Evolutionary conservation across 2,888 invertebrate species (phyloP).

Genomic region (Morpho achilles): DNA sequence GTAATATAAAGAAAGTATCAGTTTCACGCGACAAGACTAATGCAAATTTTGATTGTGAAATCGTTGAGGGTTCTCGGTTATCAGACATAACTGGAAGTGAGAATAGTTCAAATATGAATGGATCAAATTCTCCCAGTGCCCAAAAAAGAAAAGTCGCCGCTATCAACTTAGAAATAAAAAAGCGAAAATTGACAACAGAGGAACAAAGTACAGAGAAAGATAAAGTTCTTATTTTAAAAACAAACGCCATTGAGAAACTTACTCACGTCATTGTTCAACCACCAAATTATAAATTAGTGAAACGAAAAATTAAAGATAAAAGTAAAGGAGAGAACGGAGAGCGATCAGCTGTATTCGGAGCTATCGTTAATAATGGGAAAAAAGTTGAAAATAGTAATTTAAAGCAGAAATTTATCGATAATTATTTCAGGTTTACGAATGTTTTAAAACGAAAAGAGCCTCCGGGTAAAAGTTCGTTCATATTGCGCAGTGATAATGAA

Average conservation of each 20-base stretch:
- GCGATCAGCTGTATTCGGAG: conserved; percentile 32
- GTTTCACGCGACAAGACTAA: conserved; percentile 39
- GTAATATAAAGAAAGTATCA: conserved; percentile 45
- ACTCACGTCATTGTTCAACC: conserved; percentile 70
- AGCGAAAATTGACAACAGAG: conserved; percentile 45
- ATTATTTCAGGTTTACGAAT: conserved; percentile 45
- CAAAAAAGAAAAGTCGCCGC: conserved; percentile 48
- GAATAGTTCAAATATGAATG: conserved; percentile 38
- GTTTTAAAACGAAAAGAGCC: conserved; percentile 31
- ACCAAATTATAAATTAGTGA: conserved; percentile 71
- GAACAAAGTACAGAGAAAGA: conserved; percentile 46
- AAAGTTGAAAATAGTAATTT: conserved; percentile 35
- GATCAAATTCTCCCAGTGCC: conserved; percentile 24
- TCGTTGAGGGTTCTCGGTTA: conserved; percentile 42
- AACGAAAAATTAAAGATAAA: conserved; percentile 49
- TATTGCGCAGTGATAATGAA: conserved; percentile 25
- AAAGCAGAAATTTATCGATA: conserved; percentile 54
- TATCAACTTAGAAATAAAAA: conserved; percentile 68
- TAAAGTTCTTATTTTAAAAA: conserved; percentile 74
- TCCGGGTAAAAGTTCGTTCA: conserved; percentile 24
- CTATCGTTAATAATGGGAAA: conserved; percentile 43
- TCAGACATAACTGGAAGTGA: conserved; percentile 39
- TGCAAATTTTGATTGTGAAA: conserved; percentile 49
- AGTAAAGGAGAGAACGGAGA: conserved; percentile 44
- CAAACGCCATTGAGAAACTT: conserved; percentile 65